phyloP scores from a whole-genome alignment of 1,140 invertebrate genomes.

The Drosophila seguyi region DNA sequence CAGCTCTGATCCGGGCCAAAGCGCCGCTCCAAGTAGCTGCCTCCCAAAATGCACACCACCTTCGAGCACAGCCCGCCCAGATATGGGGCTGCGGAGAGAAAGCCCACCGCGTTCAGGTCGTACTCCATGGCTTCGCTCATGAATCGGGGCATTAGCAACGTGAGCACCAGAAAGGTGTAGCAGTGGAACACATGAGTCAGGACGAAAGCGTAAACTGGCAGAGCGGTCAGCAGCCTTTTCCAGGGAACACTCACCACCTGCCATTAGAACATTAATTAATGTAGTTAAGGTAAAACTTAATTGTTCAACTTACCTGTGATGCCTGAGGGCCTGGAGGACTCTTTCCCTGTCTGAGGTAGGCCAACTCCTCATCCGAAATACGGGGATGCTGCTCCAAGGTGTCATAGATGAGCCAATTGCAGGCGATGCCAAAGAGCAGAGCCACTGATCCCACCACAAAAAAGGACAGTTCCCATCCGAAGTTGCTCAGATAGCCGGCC shows the following conservation, averaged over 20 bases:
- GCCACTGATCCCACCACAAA: conserved; percentile 63
- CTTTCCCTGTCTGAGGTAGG: conserved; percentile 47
- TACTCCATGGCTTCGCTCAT: conserved; percentile 73
- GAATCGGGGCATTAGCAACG: conserved; percentile 63
- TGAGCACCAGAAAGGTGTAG: conserved; percentile 63
- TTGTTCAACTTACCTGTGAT: conserved; percentile 23
- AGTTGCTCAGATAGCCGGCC: conserved; percentile 60
- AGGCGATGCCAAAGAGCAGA: conserved; percentile 57
- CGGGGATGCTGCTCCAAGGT: conserved; percentile 71
- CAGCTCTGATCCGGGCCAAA: conserved; percentile 28
- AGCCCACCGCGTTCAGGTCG: conserved; percentile 58
- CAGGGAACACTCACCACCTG: conserved; percentile 57
- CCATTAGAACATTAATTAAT: background rate
- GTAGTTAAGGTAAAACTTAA: no score
- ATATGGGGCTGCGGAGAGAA: conserved; percentile 65
- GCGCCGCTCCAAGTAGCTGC: conserved; percentile 54
- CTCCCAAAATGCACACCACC: conserved; percentile 55
- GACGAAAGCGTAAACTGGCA: conserved; percentile 62
- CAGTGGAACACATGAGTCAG: conserved; percentile 77
- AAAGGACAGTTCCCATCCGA: conserved; percentile 65
- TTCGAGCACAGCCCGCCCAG: conserved; percentile 65
- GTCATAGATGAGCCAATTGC: conserved; percentile 69
- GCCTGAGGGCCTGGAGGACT: background rate
- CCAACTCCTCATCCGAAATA: conserved; percentile 47
- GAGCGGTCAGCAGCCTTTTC: conserved; percentile 55